Evolutionary conservation across 2,113 vertebrate genomes (phyloP), one percentile per base, ranked within the genome.

Genomic region (Pithys albifrons): DNA sequence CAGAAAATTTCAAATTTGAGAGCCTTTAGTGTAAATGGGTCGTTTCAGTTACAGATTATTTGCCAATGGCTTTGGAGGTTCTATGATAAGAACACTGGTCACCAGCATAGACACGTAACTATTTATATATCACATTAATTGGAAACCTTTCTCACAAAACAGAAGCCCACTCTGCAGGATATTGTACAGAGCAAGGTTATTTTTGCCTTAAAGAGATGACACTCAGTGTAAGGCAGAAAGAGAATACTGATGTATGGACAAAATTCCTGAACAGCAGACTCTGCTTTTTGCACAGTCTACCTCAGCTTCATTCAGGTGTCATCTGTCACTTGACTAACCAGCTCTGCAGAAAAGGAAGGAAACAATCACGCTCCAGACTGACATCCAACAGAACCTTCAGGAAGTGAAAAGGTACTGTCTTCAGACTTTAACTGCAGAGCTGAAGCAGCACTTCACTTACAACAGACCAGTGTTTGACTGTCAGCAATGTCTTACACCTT

Each of bases 111-210:
- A 23, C 41, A 75, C 1, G 0, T 35, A 72, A 85, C 70, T 95
- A 95, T 95, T 92, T 94, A 92, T 91, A 78, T 3, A 72, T 12
- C 45, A 43, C 3, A 4, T 52, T 7, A 65, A 84, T 85, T 95
- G 91, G 87, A 95, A 91, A 95, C 49, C n/a, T 49, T 69, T 72
- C 77, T 61, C 58, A 75, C 19, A 49, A 87, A 94, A 58, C 89
- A 95, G 87, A 95, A 95, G 93, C 73, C 70, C 31, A 39, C 84
- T 49, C 93, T 51, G 81, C 70, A 58, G 89, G 95, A 58, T 64
- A 66, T 77, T 62, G 19, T 19, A 41, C 13, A 72, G 17, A 81
- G 13, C 51, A 93, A 88, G 57, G 70, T 87, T 87, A 82, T 89
- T 89, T 95, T 57, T 95, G 72, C 72, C 52, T 65, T 49, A 14